Percentiles rank a stretch among this genome's conserved stretches.
Evolutionary conservation across 2,113 vertebrate genomes (phyloP).

Genomic region (Nesospiza acunhae): DNA sequence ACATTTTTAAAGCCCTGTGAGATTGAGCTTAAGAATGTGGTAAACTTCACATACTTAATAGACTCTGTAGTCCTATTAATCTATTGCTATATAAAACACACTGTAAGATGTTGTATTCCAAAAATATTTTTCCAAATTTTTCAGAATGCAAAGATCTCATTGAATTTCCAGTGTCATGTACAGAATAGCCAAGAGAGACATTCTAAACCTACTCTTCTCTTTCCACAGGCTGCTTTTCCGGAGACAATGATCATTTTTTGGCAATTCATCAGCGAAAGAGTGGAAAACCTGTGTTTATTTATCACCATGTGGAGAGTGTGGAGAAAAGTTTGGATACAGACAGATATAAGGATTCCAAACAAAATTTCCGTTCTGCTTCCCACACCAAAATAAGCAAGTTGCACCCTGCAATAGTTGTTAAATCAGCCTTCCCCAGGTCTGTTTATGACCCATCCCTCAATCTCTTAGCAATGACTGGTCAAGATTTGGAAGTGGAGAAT

Average conservation of each 20-base stretch:
- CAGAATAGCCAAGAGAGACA: background rate
- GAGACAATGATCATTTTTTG: conserved; percentile 74
- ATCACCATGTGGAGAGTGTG: conserved; percentile 71
- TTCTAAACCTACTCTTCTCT: conserved; percentile 32
- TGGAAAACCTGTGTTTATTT: conserved; percentile 76
- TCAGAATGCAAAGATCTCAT: background rate
- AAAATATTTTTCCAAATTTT: background rate
- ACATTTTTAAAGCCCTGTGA: background rate
- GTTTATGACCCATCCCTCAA: conserved; percentile 75
- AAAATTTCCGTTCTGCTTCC: conserved; percentile 57
- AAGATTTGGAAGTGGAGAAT: conserved; percentile 81
- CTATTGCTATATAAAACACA: background rate
- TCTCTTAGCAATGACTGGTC: conserved; percentile 72
- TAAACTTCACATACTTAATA: background rate
- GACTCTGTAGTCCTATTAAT: background rate
- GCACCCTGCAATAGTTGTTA: conserved; percentile 67
- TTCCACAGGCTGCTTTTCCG: conserved; percentile 76
- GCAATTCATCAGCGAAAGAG: conserved; percentile 69
- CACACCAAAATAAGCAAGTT: conserved; percentile 63
- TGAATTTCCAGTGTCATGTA: background rate
- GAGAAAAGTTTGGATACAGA: conserved; percentile 76
- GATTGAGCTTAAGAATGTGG: background rate
- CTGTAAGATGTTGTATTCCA: background rate
- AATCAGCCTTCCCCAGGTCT: conserved; percentile 75
- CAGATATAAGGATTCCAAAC: conserved; percentile 68